Evolutionary conservation across 2,113 vertebrate genomes (phyloP).

Genomic region (Notarius quadriscutis): DNA sequence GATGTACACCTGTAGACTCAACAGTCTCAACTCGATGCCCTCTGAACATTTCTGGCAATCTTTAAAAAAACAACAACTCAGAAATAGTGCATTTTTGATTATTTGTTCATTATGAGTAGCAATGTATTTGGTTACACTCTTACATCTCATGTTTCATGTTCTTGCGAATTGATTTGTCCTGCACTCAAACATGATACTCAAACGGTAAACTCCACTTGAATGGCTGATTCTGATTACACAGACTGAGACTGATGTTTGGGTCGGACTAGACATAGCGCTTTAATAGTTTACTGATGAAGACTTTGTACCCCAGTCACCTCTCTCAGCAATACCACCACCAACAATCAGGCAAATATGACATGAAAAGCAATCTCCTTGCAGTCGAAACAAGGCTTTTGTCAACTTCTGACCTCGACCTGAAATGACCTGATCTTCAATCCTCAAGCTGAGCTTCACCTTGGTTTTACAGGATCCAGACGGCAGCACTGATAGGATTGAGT

Average conservation of each 20-base stretch:
- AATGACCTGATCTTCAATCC: neutral
- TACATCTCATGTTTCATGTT: neutral
- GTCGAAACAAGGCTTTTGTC: neutral
- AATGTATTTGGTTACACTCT: neutral
- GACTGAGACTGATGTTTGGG: neutral
- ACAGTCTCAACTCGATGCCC: neutral
- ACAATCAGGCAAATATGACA: neutral
- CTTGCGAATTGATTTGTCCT: neutral
- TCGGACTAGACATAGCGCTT: neutral
- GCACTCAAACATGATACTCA: neutral
- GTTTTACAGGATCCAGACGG: conserved; percentile 29
- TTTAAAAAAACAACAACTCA: neutral
- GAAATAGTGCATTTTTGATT: neutral
- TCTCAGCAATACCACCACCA: neutral
- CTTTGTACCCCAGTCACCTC: neutral
- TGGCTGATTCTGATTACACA: neutral
- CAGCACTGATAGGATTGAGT: conserved; percentile 50
- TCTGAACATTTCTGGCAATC: neutral
- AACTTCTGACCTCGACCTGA: conserved; percentile 31
- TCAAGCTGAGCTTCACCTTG: conserved; percentile 22
- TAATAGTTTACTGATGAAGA: neutral
- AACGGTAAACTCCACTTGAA: neutral
- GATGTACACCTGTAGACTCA: neutral
- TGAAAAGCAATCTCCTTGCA: neutral
- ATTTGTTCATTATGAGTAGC: neutral